phyloP scores from a whole-genome alignment of 2,113 vertebrate species.

The Phodopus roborovskii region DNA sequence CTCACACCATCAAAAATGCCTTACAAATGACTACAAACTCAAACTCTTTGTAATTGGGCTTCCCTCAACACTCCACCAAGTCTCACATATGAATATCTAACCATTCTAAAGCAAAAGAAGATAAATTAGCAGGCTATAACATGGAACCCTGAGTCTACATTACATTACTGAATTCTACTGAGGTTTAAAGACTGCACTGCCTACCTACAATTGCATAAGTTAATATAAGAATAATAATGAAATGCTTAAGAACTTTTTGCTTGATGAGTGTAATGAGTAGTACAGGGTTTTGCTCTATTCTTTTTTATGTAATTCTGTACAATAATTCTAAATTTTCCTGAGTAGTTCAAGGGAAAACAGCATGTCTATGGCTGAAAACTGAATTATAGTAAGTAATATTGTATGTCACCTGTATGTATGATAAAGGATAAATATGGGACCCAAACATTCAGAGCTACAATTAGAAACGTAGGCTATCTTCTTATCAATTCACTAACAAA shows the following conservation, averaged over 20 bases:
- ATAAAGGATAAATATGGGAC: background rate
- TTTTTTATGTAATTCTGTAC: background rate
- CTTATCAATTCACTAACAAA: background rate
- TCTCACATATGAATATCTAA: background rate
- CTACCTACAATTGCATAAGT: background rate
- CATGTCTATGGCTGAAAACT: background rate
- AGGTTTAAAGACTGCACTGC: background rate
- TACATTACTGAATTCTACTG: background rate
- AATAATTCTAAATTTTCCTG: background rate
- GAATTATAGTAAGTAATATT: constrained; percentile 3
- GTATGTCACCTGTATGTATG: background rate
- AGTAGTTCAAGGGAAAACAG: background rate
- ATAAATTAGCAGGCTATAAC: background rate
- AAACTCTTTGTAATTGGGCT: background rate
- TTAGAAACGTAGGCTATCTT: background rate
- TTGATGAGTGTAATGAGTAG: background rate
- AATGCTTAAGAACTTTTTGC: background rate
- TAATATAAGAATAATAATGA: constrained; percentile 8
- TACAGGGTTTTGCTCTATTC: background rate
- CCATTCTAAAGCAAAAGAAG: background rate
- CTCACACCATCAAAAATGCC: background rate
- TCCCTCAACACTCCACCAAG: background rate
- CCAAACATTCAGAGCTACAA: background rate
- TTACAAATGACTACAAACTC: background rate
- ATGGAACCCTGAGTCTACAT: background rate